phyloP scores from a whole-genome alignment of 2,888 invertebrate species.

The Miltochrista miniata region DNA sequence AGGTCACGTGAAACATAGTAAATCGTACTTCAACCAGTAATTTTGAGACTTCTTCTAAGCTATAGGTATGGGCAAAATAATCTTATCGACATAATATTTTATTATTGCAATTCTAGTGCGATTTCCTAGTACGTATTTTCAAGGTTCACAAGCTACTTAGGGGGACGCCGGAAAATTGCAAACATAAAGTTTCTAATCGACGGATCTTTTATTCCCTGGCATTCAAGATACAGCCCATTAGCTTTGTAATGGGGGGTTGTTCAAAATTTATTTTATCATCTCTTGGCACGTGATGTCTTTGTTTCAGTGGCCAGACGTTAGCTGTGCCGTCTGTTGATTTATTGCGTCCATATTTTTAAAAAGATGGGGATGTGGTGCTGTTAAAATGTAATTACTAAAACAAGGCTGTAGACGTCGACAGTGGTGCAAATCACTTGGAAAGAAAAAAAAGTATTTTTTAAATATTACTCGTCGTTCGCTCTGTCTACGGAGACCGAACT shows the following conservation, averaged over 20 bases:
- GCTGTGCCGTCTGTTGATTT: conserved; percentile 44
- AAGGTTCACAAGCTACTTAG: conserved; percentile 51
- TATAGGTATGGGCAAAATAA: neutral
- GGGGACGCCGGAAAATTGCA: conserved; percentile 73
- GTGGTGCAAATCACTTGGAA: neutral
- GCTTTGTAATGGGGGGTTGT: conserved; percentile 78
- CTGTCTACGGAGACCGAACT: too few species aligned
- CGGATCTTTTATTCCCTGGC: conserved; percentile 81
- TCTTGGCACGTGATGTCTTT: conserved; percentile 80
- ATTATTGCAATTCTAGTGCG: neutral
- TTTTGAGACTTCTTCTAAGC: too few species aligned
- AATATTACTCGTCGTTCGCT: too few species aligned
- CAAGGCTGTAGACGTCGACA: conserved; percentile 7
- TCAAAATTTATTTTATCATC: conserved; percentile 82
- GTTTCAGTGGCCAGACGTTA: conserved; percentile 53
- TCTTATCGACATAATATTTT: neutral
- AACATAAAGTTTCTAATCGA: conserved; percentile 84
- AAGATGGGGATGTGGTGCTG: conserved; percentile 21
- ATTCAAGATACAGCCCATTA: conserved; percentile 81
- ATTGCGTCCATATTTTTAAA: conserved; percentile 35
- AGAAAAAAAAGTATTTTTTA: too few species aligned
- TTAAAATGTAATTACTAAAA: conserved; percentile 35
- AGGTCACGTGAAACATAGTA: too few species aligned
- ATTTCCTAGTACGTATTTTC: conserved; percentile 21
- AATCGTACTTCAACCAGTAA: too few species aligned